A percentile compares a stretch with the other conserved stretches of the same genome.
Conservation (phyloP, 2,888 invertebrate genomes). For the Atethmia centrago region DNA sequence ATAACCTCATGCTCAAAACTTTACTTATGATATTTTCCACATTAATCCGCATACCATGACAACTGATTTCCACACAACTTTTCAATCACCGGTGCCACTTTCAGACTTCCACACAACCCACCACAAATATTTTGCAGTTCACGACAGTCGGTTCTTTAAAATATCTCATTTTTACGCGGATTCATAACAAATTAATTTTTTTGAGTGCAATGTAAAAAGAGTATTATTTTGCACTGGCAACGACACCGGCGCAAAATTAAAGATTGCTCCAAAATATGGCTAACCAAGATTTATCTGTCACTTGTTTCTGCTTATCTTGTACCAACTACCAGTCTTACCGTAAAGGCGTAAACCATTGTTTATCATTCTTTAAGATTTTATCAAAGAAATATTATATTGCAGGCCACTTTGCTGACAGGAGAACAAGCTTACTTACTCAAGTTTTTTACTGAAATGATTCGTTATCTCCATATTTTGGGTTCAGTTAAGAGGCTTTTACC, state of each 20-base stretch:
- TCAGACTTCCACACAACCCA: background rate
- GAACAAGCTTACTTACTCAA: slow-evolving; percentile 19
- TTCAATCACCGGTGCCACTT: background rate
- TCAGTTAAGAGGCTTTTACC: slow-evolving; percentile 32
- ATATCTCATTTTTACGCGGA: background rate
- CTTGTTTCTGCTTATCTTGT: background rate
- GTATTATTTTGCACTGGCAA: slow-evolving; percentile 3
- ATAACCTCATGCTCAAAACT: background rate
- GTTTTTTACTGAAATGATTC: slow-evolving; percentile 39
- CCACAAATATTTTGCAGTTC: background rate
- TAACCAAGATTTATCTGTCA: slow-evolving; percentile 18
- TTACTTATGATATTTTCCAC: background rate
- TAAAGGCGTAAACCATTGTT: slow-evolving; percentile 14
- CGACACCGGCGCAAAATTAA: slow-evolving; percentile 3
- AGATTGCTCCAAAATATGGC: slow-evolving; percentile 6
- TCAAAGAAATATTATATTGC: slow-evolving; percentile 18
- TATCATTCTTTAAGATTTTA: slow-evolving; percentile 12
- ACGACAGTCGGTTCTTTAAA: background rate
- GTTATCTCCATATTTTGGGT: slow-evolving; percentile 32
- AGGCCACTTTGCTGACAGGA: slow-evolving; percentile 13
- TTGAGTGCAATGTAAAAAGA: background rate
- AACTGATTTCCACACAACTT: background rate
- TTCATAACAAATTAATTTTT: background rate
- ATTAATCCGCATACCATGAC: background rate
- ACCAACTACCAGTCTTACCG: slow-evolving; percentile 13